Evolutionary conservation across 2,888 invertebrate species (phyloP).

Genomic region (Smittia sp.): DNA sequence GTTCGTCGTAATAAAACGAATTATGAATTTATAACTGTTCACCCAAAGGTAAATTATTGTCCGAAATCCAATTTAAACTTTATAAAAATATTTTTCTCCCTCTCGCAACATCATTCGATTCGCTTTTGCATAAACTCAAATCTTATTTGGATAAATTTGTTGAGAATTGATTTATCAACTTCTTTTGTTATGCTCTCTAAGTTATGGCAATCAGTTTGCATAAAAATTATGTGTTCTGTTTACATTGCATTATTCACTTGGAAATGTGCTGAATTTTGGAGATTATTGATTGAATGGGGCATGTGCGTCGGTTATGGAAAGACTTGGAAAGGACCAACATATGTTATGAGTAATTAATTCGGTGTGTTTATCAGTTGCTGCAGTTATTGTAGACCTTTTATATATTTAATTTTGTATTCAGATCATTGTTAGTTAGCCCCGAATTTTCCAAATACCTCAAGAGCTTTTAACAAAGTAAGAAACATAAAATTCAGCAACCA

Average conservation of each 20-base stretch:
- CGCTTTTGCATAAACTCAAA: conserved; percentile 19
- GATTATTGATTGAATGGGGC: not conserved
- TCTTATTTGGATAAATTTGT: conserved; percentile 10
- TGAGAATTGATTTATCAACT: conserved; percentile 40
- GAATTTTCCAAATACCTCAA: no score
- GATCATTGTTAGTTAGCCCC: no score
- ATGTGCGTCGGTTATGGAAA: not conserved
- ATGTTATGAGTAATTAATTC: no score
- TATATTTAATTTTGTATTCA: no score
- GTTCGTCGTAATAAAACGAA: conserved; percentile 24
- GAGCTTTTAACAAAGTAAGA: no score
- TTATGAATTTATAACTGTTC: conserved; percentile 30
- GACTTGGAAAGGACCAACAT: no score
- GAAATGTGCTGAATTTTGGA: not conserved
- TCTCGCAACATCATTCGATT: conserved; percentile 10
- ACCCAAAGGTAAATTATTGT: conserved; percentile 34
- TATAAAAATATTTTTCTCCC: not conserved
- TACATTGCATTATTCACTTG: not conserved
- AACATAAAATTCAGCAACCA: no score
- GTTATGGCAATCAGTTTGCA: conserved; percentile 21
- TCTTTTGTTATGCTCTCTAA: conserved; percentile 27
- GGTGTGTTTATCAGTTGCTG: no score
- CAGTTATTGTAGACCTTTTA: no score
- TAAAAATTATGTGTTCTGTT: conserved; percentile 10
- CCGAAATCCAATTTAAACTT: conserved; percentile 36